Percentiles rank a stretch among this genome's conserved stretches.
Evolutionary conservation across 2,888 invertebrate species (phyloP).

Genomic region (Diloba caeruleocephala): DNA sequence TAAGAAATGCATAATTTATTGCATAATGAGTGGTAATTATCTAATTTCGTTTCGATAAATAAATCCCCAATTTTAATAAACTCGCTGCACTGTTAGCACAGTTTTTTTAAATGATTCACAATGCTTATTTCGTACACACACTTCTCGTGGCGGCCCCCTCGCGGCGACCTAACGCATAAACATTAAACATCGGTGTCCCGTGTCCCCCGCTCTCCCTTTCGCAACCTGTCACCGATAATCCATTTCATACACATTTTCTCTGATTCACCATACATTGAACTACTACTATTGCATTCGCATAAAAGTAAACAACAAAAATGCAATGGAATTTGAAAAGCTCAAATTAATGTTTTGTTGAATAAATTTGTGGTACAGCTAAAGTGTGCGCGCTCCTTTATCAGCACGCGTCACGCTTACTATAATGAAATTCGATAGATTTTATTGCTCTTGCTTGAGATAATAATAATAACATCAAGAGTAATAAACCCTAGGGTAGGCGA

Average conservation of each 20-base stretch:
- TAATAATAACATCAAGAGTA: conserved; percentile 6
- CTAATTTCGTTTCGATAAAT: too few species aligned
- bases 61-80: too few species aligned
- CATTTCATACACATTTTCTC: conserved; percentile 30
- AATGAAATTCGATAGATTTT: conserved; percentile 54
- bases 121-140: conserved; percentile 28
- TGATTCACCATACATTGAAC: conserved; percentile 33
- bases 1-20: not conserved
- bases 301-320: conserved; percentile 1
- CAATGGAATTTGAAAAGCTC: conserved; percentile 20
- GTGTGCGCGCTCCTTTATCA: conserved; percentile 62
- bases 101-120: conserved; percentile 27
- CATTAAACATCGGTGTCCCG: conserved; percentile 62
- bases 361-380: conserved; percentile 20
- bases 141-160: conserved; percentile 44
- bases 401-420: conserved; percentile 46
- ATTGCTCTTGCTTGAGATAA: conserved; percentile 42
- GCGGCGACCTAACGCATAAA: conserved; percentile 60
- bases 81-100: too few species aligned
- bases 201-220: conserved; percentile 35
- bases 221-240: conserved; percentile 30
- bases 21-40: too few species aligned
- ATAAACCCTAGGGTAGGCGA: conserved; percentile 8
- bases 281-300: not conserved
- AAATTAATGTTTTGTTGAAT: not conserved